These are phyloP conservation scores for Sinhomidia bicolor DNA, from an alignment of 2,888 invertebrate species.

Conservation along the genomic window DNA sequence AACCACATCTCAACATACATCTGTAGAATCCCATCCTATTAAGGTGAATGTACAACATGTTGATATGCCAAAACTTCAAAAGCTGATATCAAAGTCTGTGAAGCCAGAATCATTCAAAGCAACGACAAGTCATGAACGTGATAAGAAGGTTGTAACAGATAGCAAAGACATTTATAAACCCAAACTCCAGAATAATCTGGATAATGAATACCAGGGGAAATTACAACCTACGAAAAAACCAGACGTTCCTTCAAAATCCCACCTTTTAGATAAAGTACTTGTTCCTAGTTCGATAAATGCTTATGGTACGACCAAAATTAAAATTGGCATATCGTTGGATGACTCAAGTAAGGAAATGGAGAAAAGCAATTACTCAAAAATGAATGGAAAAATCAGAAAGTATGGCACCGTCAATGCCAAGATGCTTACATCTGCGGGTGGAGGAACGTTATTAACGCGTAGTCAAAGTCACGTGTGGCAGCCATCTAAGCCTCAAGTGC, in stretches of 20 bases:
- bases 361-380: conserved; percentile 24
- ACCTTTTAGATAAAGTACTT: conserved; percentile 49
- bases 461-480: conserved; percentile 80
- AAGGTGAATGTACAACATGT: conserved; percentile 79
- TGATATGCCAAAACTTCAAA: conserved; percentile 79
- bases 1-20: conserved; percentile 34
- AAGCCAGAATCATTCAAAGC: conserved; percentile 74
- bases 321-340: conserved; percentile 70
- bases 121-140: conserved; percentile 59
- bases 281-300: conserved; percentile 15
- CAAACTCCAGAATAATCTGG: neutral
- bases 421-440: conserved; percentile 59
- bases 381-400: conserved; percentile 73
- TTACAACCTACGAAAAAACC: conserved; percentile 54
- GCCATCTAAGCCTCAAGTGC: conserved; percentile 60
- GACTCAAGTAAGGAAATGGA: conserved; percentile 73
- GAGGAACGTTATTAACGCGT: conserved; percentile 74
- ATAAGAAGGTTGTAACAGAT: neutral
- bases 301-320: conserved; percentile 68
- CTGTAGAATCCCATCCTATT: conserved; percentile 67
- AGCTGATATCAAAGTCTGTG: conserved; percentile 75
- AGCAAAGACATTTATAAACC: neutral
- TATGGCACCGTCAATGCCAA: conserved; percentile 78
- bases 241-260: conserved; percentile 66
- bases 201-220: conserved; percentile 5